phyloP scores from a whole-genome alignment of 2,113 vertebrate species.

The Okapia johnstoni region DNA sequence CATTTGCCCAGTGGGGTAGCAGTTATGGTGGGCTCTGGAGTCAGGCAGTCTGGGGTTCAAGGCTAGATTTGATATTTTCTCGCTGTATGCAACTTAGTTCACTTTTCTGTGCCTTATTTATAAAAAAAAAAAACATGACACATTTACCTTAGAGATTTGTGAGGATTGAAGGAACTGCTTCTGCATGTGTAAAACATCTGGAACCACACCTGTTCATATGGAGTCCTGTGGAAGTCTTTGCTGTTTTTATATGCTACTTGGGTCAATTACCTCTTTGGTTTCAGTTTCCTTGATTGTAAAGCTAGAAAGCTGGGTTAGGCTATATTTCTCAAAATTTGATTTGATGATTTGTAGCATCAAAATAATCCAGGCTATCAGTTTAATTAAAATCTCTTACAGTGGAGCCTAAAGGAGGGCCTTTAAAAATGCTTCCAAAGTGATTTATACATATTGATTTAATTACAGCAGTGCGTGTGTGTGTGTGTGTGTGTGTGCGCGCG shows the following conservation, averaged over 20 bases:
- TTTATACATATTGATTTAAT: background rate
- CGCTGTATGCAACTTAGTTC: background rate
- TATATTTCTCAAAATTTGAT: background rate
- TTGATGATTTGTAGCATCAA: background rate
- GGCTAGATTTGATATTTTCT: background rate
- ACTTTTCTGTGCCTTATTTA: background rate
- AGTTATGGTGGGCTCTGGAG: background rate
- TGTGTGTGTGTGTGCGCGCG: rapidly evolving
- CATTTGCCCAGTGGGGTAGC: too few relatives aligned
- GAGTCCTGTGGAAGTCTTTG: background rate
- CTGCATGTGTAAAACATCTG: background rate
- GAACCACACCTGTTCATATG: background rate
- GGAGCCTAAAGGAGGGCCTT: background rate
- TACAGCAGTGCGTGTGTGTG: background rate
- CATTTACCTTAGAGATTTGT: background rate
- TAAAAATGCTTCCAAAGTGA: background rate
- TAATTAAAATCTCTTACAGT: background rate
- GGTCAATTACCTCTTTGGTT: background rate
- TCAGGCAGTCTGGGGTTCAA: background rate
- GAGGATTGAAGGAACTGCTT: background rate
- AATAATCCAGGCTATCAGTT: background rate
- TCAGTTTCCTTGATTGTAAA: background rate
- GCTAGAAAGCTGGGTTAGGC: background rate
- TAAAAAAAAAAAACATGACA: background rate
- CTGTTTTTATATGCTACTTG: background rate